Base-by-base conservation (phyloP, 1,140 invertebrate species). In the Bombus confusus region DNA sequence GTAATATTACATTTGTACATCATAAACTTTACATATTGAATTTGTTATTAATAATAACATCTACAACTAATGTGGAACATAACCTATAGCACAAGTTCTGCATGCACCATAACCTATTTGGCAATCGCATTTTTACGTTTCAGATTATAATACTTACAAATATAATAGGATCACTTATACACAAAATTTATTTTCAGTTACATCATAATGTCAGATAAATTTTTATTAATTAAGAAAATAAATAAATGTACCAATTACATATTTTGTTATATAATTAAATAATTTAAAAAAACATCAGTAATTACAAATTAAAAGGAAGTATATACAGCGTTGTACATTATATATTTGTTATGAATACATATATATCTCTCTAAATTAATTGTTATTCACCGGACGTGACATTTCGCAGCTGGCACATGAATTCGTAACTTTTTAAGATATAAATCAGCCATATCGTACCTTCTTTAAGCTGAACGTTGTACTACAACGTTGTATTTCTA, bases 231-330 rank as follows among this genome's bases (percentile, higher is more conserved):
- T 59, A 62, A 74, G 74, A 66, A 68, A 71, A 82, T n/a, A 78
- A 34, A 13, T 39, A 62, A 57, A 66, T 64, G 43, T 64, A 79
- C 66, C 18, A 77, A 74, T 39, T 68, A 82, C 25, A 82, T 71
- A 59, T 31, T 82, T 81, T 8, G 68, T 90, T 90, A 90, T 66
- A 86, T 90, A 90, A 90, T 89, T 89, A 82, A 47, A 6, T 43
- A 37, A 47, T 34, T 43, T 15, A 75, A 59, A 73, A 73, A 76
- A 57, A 66, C 2, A 25, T 52, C 41, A 85, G 66, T 74, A 86
- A 69, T 75, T 83, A 57, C 18, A 39, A 8, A 41, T 71, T 1
- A n/a, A 5, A 22, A 62, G 68, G 1, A 76, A 15, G 59, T 41
- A 34, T 57, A 8, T 57, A 66, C 22, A 83, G 34, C 25, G 43